Percentiles rank a stretch among this genome's conserved stretches.
phyloP scores from a whole-genome alignment of 1,140 invertebrate species.

The Calliopsis andreniformis region DNA sequence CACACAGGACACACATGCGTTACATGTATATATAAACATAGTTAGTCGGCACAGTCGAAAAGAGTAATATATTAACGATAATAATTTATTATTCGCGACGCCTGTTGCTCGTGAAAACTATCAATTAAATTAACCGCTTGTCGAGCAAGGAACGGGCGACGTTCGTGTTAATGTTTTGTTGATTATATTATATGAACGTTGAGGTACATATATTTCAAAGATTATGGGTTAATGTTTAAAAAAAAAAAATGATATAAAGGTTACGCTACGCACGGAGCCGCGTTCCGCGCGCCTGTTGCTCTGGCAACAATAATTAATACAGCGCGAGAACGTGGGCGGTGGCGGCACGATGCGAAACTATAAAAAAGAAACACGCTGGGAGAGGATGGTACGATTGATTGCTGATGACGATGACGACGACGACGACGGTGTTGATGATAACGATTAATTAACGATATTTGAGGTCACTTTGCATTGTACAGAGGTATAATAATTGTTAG shows the following conservation, averaged over 20 bases:
- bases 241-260: constrained; percentile 40
- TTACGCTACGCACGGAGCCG: constrained; percentile 39
- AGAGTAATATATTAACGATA: constrained; percentile 64
- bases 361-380: background rate
- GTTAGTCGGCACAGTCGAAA: constrained; percentile 67
- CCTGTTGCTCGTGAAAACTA: constrained; percentile 64
- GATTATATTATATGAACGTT: constrained; percentile 78
- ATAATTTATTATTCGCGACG: constrained; percentile 64
- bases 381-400: background rate
- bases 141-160: constrained; percentile 51
- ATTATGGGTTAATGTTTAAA: constrained; percentile 73
- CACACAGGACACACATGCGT: background rate
- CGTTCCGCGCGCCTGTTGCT: constrained; percentile 33
- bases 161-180: constrained; percentile 78
- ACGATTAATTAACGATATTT: constrained; percentile 61
- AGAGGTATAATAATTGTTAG: constrained; percentile 80
- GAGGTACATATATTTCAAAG: constrained; percentile 72
- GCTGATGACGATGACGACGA: background rate
- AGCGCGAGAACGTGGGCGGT: background rate
- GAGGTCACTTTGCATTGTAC: constrained; percentile 77
- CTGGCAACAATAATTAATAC: constrained; percentile 51
- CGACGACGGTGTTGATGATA: background rate
- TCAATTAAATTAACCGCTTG: constrained; percentile 62
- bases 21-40: constrained; percentile 68
- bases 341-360: background rate